Conservation (phyloP, 2,888 invertebrate species). For the Dione vanillae region DNA sequence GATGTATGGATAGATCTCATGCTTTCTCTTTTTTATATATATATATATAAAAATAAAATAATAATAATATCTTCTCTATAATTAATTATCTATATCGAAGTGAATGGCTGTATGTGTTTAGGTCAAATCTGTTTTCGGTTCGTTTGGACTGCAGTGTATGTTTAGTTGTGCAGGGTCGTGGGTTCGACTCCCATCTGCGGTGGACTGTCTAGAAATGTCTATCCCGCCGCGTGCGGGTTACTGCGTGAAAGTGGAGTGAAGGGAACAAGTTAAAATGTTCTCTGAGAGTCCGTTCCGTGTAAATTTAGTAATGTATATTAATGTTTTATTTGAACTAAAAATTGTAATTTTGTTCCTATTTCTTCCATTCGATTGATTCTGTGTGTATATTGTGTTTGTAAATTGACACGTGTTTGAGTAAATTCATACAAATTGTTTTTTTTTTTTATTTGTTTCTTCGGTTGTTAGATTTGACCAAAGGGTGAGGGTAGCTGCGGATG, state of each 20-base stretch:
- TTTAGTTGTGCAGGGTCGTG: neutral
- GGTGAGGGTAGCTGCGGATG: conserved; percentile 58
- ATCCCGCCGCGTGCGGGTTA: neutral
- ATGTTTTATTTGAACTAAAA: conserved; percentile 3
- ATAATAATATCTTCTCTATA: conserved; percentile 19
- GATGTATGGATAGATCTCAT: conserved; percentile 50
- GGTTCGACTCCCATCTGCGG: neutral
- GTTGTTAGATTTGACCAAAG: conserved; percentile 58
- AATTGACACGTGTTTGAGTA: conserved; percentile 26
- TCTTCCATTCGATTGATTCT: conserved; percentile 20
- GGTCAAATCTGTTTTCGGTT: conserved; percentile 38
- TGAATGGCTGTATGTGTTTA: conserved; percentile 29
- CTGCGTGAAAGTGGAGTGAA: neutral
- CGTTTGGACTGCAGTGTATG: neutral
- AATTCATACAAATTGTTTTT: conserved; percentile 21
- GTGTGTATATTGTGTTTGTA: conserved; percentile 22
- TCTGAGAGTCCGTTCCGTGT: neutral
- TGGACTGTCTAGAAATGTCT: neutral
- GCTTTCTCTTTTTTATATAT: conserved; percentile 41
- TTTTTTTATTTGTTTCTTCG: conserved; percentile 33
- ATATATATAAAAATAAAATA: no score
- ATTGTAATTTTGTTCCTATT: conserved; percentile 25
- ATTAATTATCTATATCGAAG: conserved; percentile 25
- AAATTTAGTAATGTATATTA: conserved; percentile 8
- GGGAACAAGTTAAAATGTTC: neutral